phyloP scores from a whole-genome alignment of 2,888 invertebrate species.

The Physocephala rufipes region DNA sequence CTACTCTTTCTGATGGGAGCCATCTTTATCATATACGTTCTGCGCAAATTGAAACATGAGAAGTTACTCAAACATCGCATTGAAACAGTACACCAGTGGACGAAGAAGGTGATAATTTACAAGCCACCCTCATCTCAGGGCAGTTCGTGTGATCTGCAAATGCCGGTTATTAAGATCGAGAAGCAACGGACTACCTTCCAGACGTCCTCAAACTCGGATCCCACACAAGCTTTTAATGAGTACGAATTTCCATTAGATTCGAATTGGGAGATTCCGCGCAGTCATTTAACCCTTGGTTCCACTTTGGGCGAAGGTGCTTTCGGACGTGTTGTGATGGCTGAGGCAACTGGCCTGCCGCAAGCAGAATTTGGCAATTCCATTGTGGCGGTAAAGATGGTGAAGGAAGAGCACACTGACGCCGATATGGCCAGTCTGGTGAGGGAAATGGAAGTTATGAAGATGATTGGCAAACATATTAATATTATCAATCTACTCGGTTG shows the following conservation, averaged over 20 bases:
- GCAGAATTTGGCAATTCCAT: constrained; percentile 63
- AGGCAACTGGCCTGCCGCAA: constrained; percentile 71
- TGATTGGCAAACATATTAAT: constrained; percentile 96
- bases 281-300: constrained; percentile 79
- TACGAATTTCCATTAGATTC: constrained; percentile 96
- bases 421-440: constrained; percentile 97
- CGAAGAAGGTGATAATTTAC: constrained; percentile 88
- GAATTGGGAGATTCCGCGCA: constrained; percentile 92
- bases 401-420: constrained; percentile 96
- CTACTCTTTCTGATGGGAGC: constrained; percentile 66
- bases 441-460: constrained; percentile 99
- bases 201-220: constrained; percentile 71
- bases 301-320: constrained; percentile 98
- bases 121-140: constrained; percentile 71
- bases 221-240: constrained; percentile 79
- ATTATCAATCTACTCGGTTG: constrained; percentile 97
- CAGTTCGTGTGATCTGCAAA: constrained; percentile 62
- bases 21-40: constrained; percentile 70
- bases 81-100: constrained; percentile 89
- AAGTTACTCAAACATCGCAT: constrained; percentile 83
- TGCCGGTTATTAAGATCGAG: constrained; percentile 92
- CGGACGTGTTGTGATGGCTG: constrained; percentile 93
- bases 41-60: constrained; percentile 77
- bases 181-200: constrained; percentile 81
- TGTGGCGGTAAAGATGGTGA: constrained; percentile 98